phyloP scores from a whole-genome alignment of 1,140 invertebrate genomes.

The Ridgeia piscesae region DNA sequence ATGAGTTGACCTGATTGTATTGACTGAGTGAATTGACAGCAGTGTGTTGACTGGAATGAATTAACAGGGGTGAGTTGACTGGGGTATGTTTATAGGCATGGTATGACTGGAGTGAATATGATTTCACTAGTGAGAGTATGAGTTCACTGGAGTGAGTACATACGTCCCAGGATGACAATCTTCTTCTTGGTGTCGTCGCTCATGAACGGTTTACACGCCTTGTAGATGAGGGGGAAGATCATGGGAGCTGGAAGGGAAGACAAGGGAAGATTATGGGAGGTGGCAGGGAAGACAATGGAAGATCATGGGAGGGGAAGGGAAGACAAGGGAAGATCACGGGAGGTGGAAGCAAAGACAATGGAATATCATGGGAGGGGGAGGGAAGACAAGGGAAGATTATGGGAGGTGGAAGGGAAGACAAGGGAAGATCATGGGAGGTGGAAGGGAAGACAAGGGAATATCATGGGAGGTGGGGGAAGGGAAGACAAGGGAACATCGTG shows the following conservation, averaged over 20 bases:
- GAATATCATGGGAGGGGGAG: no score
- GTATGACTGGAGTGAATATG: no score
- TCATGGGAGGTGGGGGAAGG: no score
- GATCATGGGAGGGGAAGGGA: neutral
- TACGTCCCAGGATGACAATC: slow-evolving; percentile 76
- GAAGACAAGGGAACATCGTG: no score
- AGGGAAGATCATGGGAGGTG: slow-evolving; percentile 68
- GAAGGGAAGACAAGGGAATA: no score
- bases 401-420: slow-evolving; percentile 59
- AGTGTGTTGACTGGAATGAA: no score
- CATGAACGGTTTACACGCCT: slow-evolving; percentile 81
- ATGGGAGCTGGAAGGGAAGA: slow-evolving; percentile 63
- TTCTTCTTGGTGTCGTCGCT: slow-evolving; percentile 84
- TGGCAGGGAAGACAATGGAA: neutral
- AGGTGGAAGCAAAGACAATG: neutral
- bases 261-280: neutral
- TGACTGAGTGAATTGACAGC: no score
- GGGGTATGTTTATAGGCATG: no score
- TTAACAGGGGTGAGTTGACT: no score
- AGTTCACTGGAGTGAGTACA: slow-evolving; percentile 25
- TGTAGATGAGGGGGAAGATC: slow-evolving; percentile 82
- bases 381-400: slow-evolving; percentile 71
- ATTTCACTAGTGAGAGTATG: no score
- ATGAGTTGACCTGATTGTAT: no score
- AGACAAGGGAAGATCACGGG: neutral